A percentile compares a stretch with the other conserved stretches of the same genome.
Evolutionary conservation across 2,113 vertebrate genomes (phyloP).

Genomic region (Callospermophilus lateralis): DNA sequence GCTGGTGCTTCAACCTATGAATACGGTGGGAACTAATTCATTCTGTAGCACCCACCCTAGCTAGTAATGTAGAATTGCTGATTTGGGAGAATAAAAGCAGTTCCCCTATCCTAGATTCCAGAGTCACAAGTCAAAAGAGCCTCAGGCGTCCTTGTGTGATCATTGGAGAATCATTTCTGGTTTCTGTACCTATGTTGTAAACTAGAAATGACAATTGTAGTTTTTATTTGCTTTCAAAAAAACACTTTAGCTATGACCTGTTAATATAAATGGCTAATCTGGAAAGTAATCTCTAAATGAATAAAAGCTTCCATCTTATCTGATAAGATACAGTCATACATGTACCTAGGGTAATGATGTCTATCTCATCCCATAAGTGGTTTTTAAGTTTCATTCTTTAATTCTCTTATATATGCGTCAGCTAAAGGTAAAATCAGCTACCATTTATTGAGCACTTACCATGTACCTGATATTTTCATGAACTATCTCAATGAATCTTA

Average conservation of each 20-base stretch:
- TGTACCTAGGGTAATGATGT: no score
- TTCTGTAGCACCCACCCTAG: background rate
- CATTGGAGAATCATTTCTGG: background rate
- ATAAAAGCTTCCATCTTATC: background rate
- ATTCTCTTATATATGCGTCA: background rate
- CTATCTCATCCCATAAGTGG: no score
- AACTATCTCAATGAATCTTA: background rate
- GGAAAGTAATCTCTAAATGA: conserved; percentile 24
- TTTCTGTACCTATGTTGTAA: background rate
- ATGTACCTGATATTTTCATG: background rate
- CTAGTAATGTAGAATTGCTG: background rate
- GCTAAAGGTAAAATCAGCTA: conserved; percentile 23
- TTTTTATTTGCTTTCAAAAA: background rate
- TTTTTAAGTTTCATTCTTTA: conserved; percentile 12
- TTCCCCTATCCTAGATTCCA: background rate
- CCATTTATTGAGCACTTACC: background rate
- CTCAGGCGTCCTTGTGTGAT: background rate
- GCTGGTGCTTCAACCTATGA: background rate
- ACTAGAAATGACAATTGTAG: background rate
- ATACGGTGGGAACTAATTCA: background rate
- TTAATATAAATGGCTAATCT: conserved; percentile 13
- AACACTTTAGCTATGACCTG: background rate
- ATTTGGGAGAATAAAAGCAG: background rate
- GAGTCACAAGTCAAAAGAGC: background rate
- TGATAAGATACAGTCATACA: no score